Conservation (phyloP, 2,888 invertebrate species). For the Cryptosula pallasiana region DNA sequence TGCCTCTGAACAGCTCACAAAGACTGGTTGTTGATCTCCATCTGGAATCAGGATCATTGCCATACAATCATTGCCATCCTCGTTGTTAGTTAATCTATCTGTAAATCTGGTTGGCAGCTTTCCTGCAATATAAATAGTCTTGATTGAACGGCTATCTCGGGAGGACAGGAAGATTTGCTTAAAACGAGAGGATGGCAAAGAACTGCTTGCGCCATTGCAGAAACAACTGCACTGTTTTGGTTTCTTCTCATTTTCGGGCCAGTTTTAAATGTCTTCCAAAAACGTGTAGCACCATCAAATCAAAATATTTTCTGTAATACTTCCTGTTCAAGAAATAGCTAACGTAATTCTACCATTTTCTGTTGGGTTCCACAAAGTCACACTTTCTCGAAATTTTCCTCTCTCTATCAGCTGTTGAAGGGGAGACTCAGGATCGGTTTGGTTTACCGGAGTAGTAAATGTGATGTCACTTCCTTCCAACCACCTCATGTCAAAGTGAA, state of each 20-base stretch:
- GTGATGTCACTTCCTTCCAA: background rate
- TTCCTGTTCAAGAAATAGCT: too few species aligned
- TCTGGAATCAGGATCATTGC: background rate
- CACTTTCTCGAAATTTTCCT: background rate
- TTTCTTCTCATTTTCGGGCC: too few species aligned
- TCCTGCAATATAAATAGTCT: background rate
- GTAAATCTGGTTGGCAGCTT: background rate
- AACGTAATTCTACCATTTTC: background rate
- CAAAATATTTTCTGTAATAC: too few species aligned
- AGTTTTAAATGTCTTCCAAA: too few species aligned
- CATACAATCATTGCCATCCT: slow-evolving; percentile 4
- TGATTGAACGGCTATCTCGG: too few species aligned
- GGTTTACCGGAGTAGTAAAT: background rate
- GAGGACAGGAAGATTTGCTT: too few species aligned
- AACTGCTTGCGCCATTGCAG: too few species aligned
- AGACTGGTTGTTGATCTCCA: background rate
- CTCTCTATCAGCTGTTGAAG: background rate
- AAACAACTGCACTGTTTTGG: too few species aligned
- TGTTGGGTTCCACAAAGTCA: background rate
- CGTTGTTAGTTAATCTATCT: background rate
- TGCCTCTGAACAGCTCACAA: background rate
- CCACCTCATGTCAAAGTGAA: background rate
- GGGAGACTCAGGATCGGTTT: background rate
- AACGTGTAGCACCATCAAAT: too few species aligned
- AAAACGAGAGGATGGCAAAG: too few species aligned